A percentile compares a stretch with the other conserved stretches of the same genome.
These are phyloP conservation scores for Rhyacophila evoluta DNA, from an alignment of 2,888 invertebrate genomes.

Conservation along the genomic window DNA sequence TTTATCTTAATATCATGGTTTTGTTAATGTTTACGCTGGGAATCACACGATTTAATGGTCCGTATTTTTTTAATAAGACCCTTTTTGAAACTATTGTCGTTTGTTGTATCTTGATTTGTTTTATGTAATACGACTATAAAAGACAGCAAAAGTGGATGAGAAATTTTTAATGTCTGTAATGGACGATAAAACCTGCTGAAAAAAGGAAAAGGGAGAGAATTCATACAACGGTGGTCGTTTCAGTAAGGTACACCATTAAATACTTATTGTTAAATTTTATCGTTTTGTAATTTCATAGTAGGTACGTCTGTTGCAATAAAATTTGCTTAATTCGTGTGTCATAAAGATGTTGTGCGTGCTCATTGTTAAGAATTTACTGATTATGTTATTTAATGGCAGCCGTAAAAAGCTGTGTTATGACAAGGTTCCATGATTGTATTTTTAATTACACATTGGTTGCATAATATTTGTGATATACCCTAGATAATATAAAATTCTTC, in stretches of 20 bases:
- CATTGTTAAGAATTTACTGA: conserved; percentile 16
- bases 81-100: neutral
- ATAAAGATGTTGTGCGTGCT: conserved; percentile 17
- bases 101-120: neutral
- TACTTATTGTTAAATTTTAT: conserved; percentile 14
- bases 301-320: conserved; percentile 14
- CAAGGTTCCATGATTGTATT: neutral
- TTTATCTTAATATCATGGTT: no score
- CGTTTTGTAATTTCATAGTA: conserved; percentile 17
- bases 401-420: neutral
- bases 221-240: neutral
- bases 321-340: conserved; percentile 9
- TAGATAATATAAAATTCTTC: no score
- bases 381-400: neutral
- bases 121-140: neutral
- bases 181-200: neutral
- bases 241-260: conserved; percentile 17
- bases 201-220: neutral
- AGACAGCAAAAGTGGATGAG: neutral
- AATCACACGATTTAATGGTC: no score
- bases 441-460: neutral
- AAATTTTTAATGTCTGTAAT: conserved; percentile 17
- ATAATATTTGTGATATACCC: neutral
- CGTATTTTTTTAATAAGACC: no score
- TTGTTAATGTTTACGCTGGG: no score